These are phyloP conservation scores for Tragelaphus eurycerus DNA, from an alignment of 2,797 vertebrate species.

Conservation along the genomic window DNA sequence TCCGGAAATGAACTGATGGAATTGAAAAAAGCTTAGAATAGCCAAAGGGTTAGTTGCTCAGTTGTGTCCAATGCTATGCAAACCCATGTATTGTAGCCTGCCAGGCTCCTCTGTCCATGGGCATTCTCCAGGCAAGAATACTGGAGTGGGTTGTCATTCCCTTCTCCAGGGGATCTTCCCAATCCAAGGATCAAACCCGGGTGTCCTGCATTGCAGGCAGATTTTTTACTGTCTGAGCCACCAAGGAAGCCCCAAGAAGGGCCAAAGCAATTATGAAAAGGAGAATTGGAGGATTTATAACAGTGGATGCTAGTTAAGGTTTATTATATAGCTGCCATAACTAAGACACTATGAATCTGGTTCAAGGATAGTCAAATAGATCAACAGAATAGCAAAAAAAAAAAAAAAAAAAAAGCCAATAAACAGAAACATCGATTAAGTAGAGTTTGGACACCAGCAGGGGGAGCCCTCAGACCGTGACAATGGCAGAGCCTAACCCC, in stretches of 20 bases:
- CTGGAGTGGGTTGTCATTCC: too few species aligned
- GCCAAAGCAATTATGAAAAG: background rate
- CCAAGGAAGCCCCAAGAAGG: background rate
- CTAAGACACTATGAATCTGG: background rate
- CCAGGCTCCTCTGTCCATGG: too few species aligned
- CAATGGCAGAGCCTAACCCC: background rate
- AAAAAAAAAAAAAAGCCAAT: background rate
- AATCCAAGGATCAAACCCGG: too few species aligned
- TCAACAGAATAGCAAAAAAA: background rate
- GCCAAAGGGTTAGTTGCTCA: too few species aligned
- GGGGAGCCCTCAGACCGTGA: background rate
- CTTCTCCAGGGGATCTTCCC: too few species aligned
- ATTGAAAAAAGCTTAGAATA: too few species aligned
- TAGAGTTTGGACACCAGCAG: background rate
- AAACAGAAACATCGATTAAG: background rate
- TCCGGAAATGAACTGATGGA: too few species aligned
- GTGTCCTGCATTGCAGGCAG: too few species aligned
- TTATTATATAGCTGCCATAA: background rate
- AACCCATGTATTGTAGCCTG: too few species aligned
- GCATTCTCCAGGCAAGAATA: too few species aligned
- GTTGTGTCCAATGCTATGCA: too few species aligned
- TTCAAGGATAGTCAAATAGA: background rate
- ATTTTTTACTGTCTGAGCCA: too few species aligned
- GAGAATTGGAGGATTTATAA: background rate
- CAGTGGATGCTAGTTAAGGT: background rate